Evolutionary conservation across 2,797 vertebrate species (phyloP), one percentile per base, ranked within the genome.

Genomic region (Neopelma chrysocephalum): DNA sequence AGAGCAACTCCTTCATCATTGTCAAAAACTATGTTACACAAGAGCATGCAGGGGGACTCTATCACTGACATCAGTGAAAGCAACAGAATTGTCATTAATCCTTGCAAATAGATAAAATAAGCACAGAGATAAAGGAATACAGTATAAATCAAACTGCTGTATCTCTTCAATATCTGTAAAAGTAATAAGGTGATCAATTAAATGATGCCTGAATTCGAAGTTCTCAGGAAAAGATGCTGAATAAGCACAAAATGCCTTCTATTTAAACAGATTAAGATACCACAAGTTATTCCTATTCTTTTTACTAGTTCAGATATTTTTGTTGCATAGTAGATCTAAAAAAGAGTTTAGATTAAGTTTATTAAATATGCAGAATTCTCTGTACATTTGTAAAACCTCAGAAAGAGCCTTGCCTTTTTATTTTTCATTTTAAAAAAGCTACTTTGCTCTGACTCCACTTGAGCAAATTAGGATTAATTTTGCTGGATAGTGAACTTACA

Each of bases 51-150:
- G 66, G 54, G 88, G 51, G 40, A 62, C 31, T 34, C 57, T 15
- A 85, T 90, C 84, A 89, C 81, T 18, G 92, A 42, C 61, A 96
- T 70, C 89, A 90, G 64, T 32, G 69, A 71, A 90, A 93, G 75
- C 79, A 90, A 96, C 4, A 91, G 76, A 69, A 93, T 42, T 94
- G 78, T 42, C 88, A 95, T 96, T 93, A 96, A 97, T 96, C 83
- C 92, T 85, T 54, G 38, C 5, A 22, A 90, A 88, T 50, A 84
- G 71, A 89, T 93, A 87, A 96, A 92, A 95, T 87, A 80, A 84
- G 90, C 70, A 89, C 47, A 91, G 51, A 97, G 94, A 94, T 95
- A 97, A 94, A 90, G 54, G 66, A 65, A 82, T 51, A n/a, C 29
- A 81, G 89, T 61, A 95, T 96, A 96, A 97, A 96, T 97, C 94